Evolutionary conservation across 2,888 invertebrate genomes (phyloP), one percentile per base, ranked within the genome.

Genomic region (Hemaris fuciformis): DNA sequence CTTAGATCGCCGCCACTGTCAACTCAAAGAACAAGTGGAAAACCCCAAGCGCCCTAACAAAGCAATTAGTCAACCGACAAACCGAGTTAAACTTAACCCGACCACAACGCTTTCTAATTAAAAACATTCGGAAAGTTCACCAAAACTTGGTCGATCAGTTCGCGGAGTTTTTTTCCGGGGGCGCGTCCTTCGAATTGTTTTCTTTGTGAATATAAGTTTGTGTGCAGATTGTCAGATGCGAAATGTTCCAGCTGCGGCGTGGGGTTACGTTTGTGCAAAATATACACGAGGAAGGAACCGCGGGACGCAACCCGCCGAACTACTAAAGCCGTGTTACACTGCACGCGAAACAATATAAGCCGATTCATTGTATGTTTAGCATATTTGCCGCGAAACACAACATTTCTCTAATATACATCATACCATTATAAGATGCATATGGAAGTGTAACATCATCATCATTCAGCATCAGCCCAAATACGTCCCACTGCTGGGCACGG

Each of bases 51-150:
- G 20, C 53, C 45, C 46, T 4, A 18, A 53, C 31, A 53, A 53
- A 53, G 53, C 53, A 53, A 53, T 53, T 53, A 53, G 53, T 53
- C 53, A 53, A n/a, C 23, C 53, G 53, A 18, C 53, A 46, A 46
- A 46, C 25, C 8, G 18, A 53, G 53, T 53, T 18, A 53, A 53
- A 53, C 31, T 53, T 27, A 46, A 53, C 53, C 31, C 27, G 53
- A 48, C 48, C 48, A 48, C 38, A 45, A 23, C 48, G 48, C 53
- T 53, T 53, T 53, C 53, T 53, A 53, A 53, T 53, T 53, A 53
- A 53, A 53, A 53, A 53, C 27, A 18, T 53, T 53, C n/a, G 38
- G 53, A 27, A 53, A 53, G 53, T 53, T 53, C 53, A 31, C 31
- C 1, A 27, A 53, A 53, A n/a, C 15, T 46, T n/a, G 23, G 13